Evolutionary conservation across 2,888 invertebrate species (phyloP).

Genomic region (Bhutanitis thaidina): DNA sequence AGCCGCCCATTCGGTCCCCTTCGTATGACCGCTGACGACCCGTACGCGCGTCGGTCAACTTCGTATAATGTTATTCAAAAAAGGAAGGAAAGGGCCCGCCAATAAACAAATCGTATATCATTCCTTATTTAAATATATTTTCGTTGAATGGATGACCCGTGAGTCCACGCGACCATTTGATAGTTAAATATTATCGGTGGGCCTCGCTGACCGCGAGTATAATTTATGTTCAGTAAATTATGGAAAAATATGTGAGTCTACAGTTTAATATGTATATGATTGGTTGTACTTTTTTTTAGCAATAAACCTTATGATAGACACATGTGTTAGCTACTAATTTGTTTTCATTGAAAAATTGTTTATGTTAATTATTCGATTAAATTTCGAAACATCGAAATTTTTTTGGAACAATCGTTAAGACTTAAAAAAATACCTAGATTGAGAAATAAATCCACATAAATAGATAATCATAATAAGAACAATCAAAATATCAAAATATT

Average conservation of each 20-base stretch:
- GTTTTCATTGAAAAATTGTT: no score
- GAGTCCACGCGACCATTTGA: constrained; percentile 74
- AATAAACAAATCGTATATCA: constrained; percentile 80
- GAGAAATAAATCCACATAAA: no score
- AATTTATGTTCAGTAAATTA: constrained; percentile 69
- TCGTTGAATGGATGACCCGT: constrained; percentile 74
- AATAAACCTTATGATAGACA: no score
- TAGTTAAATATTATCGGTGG: constrained; percentile 77
- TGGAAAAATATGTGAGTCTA: constrained; percentile 31
- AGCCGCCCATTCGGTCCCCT: constrained; percentile 51
- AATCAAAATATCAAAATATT: no score
- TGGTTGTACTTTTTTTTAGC: background rate
- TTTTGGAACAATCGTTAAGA: no score
- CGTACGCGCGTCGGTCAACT: constrained; percentile 65
- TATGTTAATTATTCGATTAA: no score
- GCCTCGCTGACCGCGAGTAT: constrained; percentile 55
- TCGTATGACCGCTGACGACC: constrained; percentile 66
- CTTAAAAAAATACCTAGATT: no score
- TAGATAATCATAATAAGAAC: no score
- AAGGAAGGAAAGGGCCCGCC: constrained; percentile 71
- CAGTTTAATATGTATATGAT: background rate
- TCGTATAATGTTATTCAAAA: constrained; percentile 69
- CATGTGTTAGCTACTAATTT: no score
- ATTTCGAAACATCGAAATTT: no score
- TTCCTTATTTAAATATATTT: constrained; percentile 75